Conservation (phyloP, 2,797 vertebrate species). For the Cryptoblepharus egeriae region DNA sequence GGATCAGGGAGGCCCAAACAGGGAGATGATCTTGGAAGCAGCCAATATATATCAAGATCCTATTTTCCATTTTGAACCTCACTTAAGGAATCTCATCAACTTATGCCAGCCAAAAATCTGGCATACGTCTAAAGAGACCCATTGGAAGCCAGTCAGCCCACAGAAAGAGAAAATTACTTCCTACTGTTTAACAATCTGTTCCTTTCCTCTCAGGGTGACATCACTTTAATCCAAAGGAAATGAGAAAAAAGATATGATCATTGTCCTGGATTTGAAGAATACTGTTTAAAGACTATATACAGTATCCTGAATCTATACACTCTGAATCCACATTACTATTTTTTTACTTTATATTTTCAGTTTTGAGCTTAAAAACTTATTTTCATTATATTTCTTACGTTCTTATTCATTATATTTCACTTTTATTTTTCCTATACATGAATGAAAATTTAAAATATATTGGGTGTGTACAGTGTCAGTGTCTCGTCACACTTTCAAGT, state of each 20-base stretch:
- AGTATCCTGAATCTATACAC: too few species aligned
- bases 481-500: neutral
- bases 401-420: neutral
- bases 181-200: neutral
- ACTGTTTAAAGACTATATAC: neutral
- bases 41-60: too few species aligned
- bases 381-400: neutral
- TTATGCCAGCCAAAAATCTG: too few species aligned
- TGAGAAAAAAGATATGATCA: neutral
- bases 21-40: too few species aligned
- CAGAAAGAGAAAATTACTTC: neutral
- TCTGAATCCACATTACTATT: constrained; percentile 26
- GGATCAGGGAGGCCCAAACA: too few species aligned
- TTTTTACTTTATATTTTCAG: constrained; percentile 11
- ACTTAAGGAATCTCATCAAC: too few species aligned
- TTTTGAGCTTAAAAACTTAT: neutral
- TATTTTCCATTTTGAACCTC: too few species aligned
- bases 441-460: neutral
- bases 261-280: neutral
- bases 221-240: constrained; percentile 2
- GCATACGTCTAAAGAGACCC: too few species aligned
- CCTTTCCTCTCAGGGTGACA: neutral
- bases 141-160: too few species aligned
- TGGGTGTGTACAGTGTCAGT: neutral
- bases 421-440: constrained; percentile 7